Evolutionary conservation across 2,888 invertebrate species (phyloP).

Genomic region (Cantharis nigra): DNA sequence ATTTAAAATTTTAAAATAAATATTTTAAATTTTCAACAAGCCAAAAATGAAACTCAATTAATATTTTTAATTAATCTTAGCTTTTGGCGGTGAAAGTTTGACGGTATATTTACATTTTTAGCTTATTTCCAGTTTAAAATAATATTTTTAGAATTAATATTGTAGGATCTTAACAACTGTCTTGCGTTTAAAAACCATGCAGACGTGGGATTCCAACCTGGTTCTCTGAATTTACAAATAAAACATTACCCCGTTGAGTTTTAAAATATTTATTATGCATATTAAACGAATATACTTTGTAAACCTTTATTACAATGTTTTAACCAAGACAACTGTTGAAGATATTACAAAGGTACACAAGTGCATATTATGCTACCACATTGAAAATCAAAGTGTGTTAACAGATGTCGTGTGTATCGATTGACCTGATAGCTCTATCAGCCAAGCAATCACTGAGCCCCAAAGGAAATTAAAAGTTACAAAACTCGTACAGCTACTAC

Average conservation of each 20-base stretch:
- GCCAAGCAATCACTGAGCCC: slow-evolving; percentile 32
- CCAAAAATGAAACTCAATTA: not conserved
- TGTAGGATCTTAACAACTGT: not conserved
- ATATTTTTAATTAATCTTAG: not conserved
- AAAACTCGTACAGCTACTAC: slow-evolving; percentile 32
- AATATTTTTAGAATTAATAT: not conserved
- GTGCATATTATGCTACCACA: slow-evolving; percentile 6
- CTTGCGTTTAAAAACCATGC: not conserved
- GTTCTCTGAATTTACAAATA: not conserved
- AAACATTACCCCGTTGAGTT: not conserved
- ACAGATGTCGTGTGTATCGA: slow-evolving; percentile 35
- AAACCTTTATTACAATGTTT: not conserved
- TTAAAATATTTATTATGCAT: not conserved
- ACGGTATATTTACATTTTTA: not conserved
- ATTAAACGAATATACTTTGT: not conserved
- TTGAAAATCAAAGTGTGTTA: slow-evolving; percentile 31
- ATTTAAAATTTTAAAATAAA: not conserved
- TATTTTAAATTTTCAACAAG: not conserved
- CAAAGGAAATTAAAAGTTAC: slow-evolving; percentile 36
- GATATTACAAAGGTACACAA: not conserved
- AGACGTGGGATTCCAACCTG: not conserved
- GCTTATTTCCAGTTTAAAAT: not conserved
- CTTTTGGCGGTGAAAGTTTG: not conserved
- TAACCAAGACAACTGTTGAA: not conserved
- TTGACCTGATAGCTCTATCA: slow-evolving; percentile 32